These are phyloP conservation scores for Hylaeus anthracinus DNA, from an alignment of 1,140 invertebrate species.

Conservation along the genomic window DNA sequence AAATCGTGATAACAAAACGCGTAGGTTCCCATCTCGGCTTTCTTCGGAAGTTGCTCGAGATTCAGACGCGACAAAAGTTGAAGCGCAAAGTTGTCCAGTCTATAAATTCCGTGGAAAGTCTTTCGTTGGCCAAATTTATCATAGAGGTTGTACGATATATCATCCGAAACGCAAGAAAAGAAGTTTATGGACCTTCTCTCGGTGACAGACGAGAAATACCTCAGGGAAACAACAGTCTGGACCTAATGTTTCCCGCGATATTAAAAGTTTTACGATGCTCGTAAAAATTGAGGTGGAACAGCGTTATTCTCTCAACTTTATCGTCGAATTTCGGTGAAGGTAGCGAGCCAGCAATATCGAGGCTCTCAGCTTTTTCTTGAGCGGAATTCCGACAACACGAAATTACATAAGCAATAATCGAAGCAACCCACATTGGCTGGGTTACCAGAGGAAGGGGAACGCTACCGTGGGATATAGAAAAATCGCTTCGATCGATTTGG, in stretches of 20 bases:
- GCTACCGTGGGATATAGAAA: too few relatives aligned
- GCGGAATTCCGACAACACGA: neutral
- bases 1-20: too few relatives aligned
- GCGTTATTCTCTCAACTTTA: conserved; percentile 18
- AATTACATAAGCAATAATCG: neutral
- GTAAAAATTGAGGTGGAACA: conserved; percentile 22
- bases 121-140: neutral
- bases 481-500: neutral
- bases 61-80: too few relatives aligned
- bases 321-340: conserved; percentile 26
- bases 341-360: neutral
- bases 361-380: neutral
- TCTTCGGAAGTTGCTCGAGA: too few relatives aligned
- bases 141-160: too few relatives aligned
- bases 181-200: neutral
- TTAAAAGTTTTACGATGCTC: conserved; percentile 35
- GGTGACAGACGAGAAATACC: neutral
- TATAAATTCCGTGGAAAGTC: neutral
- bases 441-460: neutral
- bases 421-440: neutral
- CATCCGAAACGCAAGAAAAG: too few relatives aligned
- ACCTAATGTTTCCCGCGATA: conserved; percentile 1
- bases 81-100: neutral
- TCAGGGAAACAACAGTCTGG: conserved; percentile 7
- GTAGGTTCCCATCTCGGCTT: too few relatives aligned